Conservation (phyloP, 2,113 vertebrate species). For the Siphamia tubifer region DNA sequence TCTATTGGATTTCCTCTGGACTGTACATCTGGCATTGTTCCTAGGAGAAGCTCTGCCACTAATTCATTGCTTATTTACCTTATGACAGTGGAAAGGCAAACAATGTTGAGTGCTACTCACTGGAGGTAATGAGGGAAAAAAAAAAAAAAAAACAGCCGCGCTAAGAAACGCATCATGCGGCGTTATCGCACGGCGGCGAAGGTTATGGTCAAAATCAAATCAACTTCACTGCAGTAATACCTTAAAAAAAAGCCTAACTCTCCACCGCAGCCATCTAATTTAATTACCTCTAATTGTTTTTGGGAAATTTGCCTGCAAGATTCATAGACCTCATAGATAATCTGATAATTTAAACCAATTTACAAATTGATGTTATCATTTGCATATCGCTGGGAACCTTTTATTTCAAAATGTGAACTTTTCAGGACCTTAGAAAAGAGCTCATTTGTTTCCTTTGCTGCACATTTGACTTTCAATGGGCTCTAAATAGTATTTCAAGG, state of each 20-base stretch:
- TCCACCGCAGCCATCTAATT: conserved; percentile 1
- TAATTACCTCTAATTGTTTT: conserved; percentile 34
- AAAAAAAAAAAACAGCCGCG: neutral
- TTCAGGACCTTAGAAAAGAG: neutral
- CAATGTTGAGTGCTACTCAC: conserved; percentile 58
- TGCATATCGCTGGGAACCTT: neutral
- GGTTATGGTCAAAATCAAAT: conserved; percentile 37
- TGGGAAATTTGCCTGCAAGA: conserved; percentile 4
- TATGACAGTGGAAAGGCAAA: conserved; percentile 69
- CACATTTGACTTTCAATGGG: neutral
- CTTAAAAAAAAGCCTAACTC: neutral
- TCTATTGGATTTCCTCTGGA: conserved; percentile 74
- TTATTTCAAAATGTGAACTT: neutral
- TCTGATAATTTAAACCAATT: conserved; percentile 26
- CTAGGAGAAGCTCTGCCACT: conserved; percentile 55
- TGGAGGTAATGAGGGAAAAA: conserved; percentile 23
- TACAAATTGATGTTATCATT: conserved; percentile 11
- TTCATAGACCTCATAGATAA: conserved; percentile 15
- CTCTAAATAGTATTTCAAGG: neutral
- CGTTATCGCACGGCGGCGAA: neutral
- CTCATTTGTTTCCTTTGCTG: neutral
- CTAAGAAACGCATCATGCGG: neutral
- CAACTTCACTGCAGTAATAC: neutral
- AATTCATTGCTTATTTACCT: conserved; percentile 78
- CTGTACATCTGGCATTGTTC: conserved; percentile 71